phyloP scores from a whole-genome alignment of 2,797 vertebrate species.

The Lophius americanus region DNA sequence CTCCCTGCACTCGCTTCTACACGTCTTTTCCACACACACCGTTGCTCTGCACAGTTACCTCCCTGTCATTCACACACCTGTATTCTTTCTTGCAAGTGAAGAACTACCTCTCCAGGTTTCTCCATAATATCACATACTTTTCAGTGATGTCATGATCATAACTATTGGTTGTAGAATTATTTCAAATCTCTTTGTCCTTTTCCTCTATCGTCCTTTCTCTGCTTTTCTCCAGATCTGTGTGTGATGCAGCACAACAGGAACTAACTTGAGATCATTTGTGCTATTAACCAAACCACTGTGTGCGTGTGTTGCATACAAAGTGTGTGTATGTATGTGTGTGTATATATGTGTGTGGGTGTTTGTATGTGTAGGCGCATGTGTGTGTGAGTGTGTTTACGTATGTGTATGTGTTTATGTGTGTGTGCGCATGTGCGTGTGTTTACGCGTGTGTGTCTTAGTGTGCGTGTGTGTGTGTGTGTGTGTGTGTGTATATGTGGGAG shows the following conservation, averaged over 20 bases:
- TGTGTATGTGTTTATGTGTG: constrained; percentile 4
- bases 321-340: constrained; percentile 12
- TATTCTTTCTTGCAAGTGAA: too few species aligned
- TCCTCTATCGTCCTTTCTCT: not conserved
- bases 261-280: not conserved
- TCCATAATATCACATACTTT: too few species aligned
- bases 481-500: too few species aligned
- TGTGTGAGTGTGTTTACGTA: constrained; percentile 8
- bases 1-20: too few species aligned
- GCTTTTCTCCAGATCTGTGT: constrained; percentile 1
- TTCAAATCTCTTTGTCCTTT: not conserved
- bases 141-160: too few species aligned
- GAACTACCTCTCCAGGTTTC: too few species aligned
- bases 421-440: not conserved
- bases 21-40: too few species aligned
- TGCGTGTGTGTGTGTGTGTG: too few species aligned
- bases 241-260: constrained; percentile 21
- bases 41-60: too few species aligned
- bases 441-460: not conserved
- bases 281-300: not conserved
- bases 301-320: not conserved
- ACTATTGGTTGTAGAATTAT: too few species aligned
- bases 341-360: not conserved
- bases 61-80: too few species aligned
- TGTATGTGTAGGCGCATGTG: not conserved